These are phyloP conservation scores for Spilosoma lubricipeda DNA, from an alignment of 2,888 invertebrate genomes.

Conservation along the genomic window DNA sequence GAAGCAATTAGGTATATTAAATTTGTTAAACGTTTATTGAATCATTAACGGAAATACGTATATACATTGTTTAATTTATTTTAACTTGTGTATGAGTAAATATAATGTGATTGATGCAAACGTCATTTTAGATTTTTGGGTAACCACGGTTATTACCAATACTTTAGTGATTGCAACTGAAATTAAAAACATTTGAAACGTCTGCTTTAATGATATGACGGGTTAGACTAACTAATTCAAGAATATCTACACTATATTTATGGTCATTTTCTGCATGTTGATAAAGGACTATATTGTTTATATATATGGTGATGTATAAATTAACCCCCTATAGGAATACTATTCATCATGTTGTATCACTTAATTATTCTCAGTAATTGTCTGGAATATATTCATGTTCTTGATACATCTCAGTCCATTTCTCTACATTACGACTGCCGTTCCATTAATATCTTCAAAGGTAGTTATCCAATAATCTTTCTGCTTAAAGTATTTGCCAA, in stretches of 20 bases:
- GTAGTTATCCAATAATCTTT: constrained; percentile 18
- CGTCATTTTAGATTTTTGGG: not conserved
- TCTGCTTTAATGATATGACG: not conserved
- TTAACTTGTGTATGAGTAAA: not conserved
- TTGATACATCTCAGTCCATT: not conserved
- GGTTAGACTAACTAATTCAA: not conserved
- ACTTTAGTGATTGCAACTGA: not conserved
- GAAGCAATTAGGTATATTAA: not conserved
- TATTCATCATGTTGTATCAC: not conserved
- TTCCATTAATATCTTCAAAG: constrained; percentile 10
- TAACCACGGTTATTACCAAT: not conserved
- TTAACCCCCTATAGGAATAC: not conserved
- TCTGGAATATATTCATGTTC: not conserved
- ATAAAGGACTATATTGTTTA: not conserved
- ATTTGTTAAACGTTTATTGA: not conserved
- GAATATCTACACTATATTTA: not conserved
- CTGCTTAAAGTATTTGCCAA: constrained; percentile 6
- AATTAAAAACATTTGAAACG: not conserved
- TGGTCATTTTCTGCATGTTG: not conserved
- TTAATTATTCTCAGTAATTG: not conserved
- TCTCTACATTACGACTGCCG: constrained; percentile 5
- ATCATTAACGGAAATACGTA: not conserved
- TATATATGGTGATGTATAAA: not conserved
- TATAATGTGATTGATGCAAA: too few species aligned
- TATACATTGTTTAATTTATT: not conserved